Evolutionary conservation across 1,140 invertebrate species (phyloP), one percentile per base, ranked within the genome.

Genomic region (Eupristina koningsbergeri): DNA sequence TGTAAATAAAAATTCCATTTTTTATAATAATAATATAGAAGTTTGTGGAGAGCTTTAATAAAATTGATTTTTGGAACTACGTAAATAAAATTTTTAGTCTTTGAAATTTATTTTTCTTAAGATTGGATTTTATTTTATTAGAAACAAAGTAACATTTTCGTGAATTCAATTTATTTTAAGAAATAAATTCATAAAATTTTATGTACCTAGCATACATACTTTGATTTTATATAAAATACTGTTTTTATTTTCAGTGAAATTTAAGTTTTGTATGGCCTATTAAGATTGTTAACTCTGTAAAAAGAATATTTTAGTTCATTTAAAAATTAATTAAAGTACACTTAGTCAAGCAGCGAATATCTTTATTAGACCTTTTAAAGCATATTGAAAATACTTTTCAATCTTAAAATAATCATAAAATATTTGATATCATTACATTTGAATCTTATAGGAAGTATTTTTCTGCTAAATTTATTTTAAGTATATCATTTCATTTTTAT

Each of bases 71-170:
- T 58, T 58, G 3, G 53, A 9, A 58, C 53, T 58, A 26, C 13
- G 22, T 5, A 58, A 58, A 58, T 58, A 58, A 58, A 58, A 22
- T 58, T 58, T 58, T 26, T 58, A 58, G 53, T 58, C 15, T 50
- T 26, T 22, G 53, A 58, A 58, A 26, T 58, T 1, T 67, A 67
- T 67, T 67, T 67, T 34, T 3, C 5, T 31, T 36, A 67, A 67
- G 34, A 36, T 67, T 39, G 11, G 64, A 22, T 67, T 67, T 67
- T 67, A 67, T 67, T 36, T 67, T 67, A 67, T 67, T 67, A 67
- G 29, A 36, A 67, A 36, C 3, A 15, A 67, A 36, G 29, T 36
- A 67, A 36, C 22, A 36, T 67, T 67, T 67, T 67, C 13, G 15
- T 67, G 29, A 9, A 67, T 36, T 36, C 64, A 67, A 67, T 67